Conservation (phyloP, 2,888 invertebrate genomes). For the Xylocampa areola region DNA sequence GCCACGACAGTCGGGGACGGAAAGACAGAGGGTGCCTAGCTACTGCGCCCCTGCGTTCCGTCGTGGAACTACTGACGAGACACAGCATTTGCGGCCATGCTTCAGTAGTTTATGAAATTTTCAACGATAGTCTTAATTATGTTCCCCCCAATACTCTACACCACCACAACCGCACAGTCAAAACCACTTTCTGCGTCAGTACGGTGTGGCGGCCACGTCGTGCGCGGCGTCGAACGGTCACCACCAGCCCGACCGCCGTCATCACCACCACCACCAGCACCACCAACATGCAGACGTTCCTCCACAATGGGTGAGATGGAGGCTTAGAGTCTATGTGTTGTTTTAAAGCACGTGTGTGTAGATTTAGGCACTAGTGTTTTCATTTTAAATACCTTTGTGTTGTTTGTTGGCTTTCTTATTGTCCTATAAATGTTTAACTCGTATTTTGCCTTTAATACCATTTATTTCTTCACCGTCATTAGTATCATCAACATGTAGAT, state of each 20-base stretch:
- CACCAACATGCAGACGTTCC: constrained; percentile 88
- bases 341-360: constrained; percentile 1
- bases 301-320: constrained; percentile 79
- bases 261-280: constrained; percentile 81
- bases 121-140: too few relatives aligned
- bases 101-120: too few relatives aligned
- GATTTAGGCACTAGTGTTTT: not conserved
- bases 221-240: constrained; percentile 86
- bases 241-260: constrained; percentile 83
- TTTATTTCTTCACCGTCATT: too few relatives aligned
- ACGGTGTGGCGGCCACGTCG: constrained; percentile 88
- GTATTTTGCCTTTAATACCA: too few relatives aligned
- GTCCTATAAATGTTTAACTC: too few relatives aligned
- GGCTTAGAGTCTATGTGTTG: constrained; percentile 12
- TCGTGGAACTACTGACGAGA: too few relatives aligned
- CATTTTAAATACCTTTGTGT: not conserved
- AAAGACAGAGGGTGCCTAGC: too few relatives aligned
- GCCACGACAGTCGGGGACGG: too few relatives aligned
- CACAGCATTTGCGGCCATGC: too few relatives aligned
- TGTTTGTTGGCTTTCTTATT: not conserved
- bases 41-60: too few relatives aligned
- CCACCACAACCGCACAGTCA: constrained; percentile 37
- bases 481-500: too few relatives aligned
- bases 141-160: not conserved
- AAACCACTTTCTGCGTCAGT: constrained; percentile 70